These are phyloP conservation scores for Channa argus DNA, from an alignment of 2,113 vertebrate genomes.

Conservation along the genomic window DNA sequence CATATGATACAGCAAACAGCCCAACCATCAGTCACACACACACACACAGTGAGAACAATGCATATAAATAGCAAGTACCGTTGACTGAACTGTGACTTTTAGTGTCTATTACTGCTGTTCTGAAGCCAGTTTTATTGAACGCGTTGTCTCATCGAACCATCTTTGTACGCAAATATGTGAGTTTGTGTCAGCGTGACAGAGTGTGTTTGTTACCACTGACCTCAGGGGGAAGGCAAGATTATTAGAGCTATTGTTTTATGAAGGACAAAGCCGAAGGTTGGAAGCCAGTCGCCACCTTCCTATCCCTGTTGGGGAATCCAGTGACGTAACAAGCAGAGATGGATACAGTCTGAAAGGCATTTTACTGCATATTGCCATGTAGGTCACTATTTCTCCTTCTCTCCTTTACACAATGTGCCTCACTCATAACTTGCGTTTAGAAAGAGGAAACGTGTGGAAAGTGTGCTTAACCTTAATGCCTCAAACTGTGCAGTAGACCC, in stretches of 20 bases:
- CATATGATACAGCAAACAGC: conserved; percentile 70
- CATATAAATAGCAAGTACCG: conserved; percentile 31
- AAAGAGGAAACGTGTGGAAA: conserved; percentile 17
- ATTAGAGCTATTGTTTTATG: conserved; percentile 70
- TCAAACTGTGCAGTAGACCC: conserved; percentile 2
- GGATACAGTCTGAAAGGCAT: conserved; percentile 40
- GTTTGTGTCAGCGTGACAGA: background rate
- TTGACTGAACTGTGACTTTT: conserved; percentile 20
- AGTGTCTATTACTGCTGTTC: background rate
- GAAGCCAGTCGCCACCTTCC: conserved; percentile 43
- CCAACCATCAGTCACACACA: conserved; percentile 64
- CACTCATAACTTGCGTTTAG: conserved; percentile 2
- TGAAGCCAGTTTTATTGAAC: conserved; percentile 2
- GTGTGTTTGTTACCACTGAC: conserved; percentile 39
- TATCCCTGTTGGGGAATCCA: conserved; percentile 40
- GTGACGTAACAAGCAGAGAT: conserved; percentile 42
- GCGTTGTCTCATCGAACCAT: background rate
- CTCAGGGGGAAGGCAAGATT: conserved; percentile 41
- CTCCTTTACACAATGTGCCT: conserved; percentile 33
- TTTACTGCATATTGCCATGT: conserved; percentile 66
- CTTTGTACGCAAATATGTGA: conserved; percentile 6
- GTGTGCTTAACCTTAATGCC: conserved; percentile 12
- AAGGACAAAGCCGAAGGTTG: conserved; percentile 70
- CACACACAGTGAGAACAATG: conserved; percentile 40
- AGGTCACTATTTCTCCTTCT: conserved; percentile 59